Evolutionary conservation across 2,113 vertebrate genomes (phyloP).

Genomic region (Channa argus): DNA sequence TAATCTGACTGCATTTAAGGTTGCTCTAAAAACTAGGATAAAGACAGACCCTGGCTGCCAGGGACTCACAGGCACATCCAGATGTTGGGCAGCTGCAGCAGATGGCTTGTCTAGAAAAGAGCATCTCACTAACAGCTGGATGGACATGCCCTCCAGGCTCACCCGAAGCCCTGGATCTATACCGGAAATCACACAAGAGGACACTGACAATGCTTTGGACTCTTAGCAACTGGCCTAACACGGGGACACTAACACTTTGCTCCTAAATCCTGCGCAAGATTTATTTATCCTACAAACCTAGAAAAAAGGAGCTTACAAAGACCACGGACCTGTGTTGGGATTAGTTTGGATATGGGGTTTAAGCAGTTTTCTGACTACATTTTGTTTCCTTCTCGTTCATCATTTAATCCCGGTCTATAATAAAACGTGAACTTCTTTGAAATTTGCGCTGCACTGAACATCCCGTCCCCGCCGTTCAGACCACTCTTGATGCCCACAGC

Average conservation of each 20-base stretch:
- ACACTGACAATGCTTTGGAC: slow-evolving; percentile 4
- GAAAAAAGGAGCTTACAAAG: too few species aligned
- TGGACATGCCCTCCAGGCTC: slow-evolving; percentile 17
- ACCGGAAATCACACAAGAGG: slow-evolving; percentile 5
- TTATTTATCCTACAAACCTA: too few species aligned
- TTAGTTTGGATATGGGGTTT: slow-evolving; percentile 14
- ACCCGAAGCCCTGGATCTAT: slow-evolving; percentile 9
- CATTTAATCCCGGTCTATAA: slow-evolving; percentile 1
- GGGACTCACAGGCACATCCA: slow-evolving; percentile 26
- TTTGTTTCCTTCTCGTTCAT: neutral
- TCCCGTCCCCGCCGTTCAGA: neutral
- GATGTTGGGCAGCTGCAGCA: slow-evolving; percentile 45
- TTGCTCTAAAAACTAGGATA: neutral
- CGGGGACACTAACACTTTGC: neutral
- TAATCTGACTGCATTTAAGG: neutral
- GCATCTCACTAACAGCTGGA: slow-evolving; percentile 40
- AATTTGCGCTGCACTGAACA: neutral
- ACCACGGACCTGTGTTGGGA: neutral
- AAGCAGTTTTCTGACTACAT: neutral
- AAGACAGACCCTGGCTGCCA: neutral
- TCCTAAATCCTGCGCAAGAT: neutral
- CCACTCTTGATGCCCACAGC: neutral
- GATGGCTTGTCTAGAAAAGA: slow-evolving; percentile 33
- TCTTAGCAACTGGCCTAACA: neutral
- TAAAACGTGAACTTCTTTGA: neutral